Base-by-base conservation (phyloP, 2,888 invertebrate genomes). In the Malthinus flaveolus region DNA sequence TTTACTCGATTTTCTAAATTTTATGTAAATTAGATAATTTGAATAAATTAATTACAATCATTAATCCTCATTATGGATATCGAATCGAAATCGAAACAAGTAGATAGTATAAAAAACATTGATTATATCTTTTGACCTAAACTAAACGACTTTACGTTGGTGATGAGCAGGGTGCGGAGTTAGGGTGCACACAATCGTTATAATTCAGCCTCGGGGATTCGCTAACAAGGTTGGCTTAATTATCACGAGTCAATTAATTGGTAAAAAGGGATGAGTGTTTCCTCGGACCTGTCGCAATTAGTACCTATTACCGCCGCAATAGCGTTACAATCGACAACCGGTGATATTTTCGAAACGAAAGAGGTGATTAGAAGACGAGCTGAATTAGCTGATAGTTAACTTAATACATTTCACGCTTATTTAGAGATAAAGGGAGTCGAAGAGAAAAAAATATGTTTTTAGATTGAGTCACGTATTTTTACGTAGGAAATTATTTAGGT, bases 211-310 rank as follows among this genome's bases (percentile, higher is more conserved):
- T 66, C 65, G 65, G 71, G 71, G 69, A 59, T 69, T 69, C 69
- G 63, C 71, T 71, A 72, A 73, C 72, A 71, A 70, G 71, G 72
- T 72, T 74, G 73, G 75, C 75, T 75, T 76, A 75, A 76, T 76
- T 75, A 76, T 76, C 74, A 71, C 73, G 71, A 75, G 75, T 75
- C 75, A 74, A 75, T 76, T 75, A 75, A 76, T 76, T 73, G 75
- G 74, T 73, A 72, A 74, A 75, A 72, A 72, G 72, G 73, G 70
- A 68, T 67, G 69, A 61, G 66, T 60, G 62, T 64, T 68, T 66
- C 64, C 67, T 69, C 66, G 69, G 70, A 71, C 71, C 71, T 70
- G 70, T 71, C 70, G 71, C 71, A 72, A 73, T 73, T 73, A 73
- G 71, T 71, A 67, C 70, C 71, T 71, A 73, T 73, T 73, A 72